Conservation (phyloP, 2,113 vertebrate species). For the Channa maculata region DNA sequence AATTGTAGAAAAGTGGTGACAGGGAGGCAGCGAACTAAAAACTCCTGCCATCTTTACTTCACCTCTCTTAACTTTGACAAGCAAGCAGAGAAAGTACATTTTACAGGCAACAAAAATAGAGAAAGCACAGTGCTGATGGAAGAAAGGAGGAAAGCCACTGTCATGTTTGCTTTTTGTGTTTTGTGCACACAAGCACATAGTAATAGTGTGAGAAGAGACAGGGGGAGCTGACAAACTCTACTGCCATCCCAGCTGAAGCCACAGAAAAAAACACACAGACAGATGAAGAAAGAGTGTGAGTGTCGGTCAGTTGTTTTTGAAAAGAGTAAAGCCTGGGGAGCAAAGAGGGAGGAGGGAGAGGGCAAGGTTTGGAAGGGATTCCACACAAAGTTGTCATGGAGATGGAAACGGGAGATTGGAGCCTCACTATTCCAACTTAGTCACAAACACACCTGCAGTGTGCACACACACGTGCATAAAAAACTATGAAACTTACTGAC, state of each 20-base stretch:
- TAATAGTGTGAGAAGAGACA: neutral
- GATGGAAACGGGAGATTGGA: conserved; percentile 77
- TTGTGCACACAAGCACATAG: neutral
- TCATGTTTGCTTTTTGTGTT: conserved; percentile 6
- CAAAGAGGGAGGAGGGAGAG: neutral
- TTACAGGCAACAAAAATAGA: too few species aligned
- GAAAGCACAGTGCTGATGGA: too few species aligned
- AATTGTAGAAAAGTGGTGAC: too few species aligned
- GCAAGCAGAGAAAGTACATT: too few species aligned
- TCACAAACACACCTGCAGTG: conserved; percentile 63
- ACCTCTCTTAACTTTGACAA: neutral
- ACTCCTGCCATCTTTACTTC: neutral
- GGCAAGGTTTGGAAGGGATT: conserved; percentile 63
- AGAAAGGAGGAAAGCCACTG: too few species aligned
- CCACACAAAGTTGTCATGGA: conserved; percentile 75
- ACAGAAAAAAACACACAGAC: conserved; percentile 10
- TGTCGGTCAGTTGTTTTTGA: conserved; percentile 40
- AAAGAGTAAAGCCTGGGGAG: conserved; percentile 25
- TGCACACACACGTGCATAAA: conserved; percentile 46
- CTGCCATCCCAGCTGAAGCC: neutral
- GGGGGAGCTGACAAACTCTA: neutral
- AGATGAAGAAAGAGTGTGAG: conserved; percentile 42
- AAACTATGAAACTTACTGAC: conserved; percentile 26
- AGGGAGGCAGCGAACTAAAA: too few species aligned
- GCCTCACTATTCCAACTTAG: conserved; percentile 77